Percentiles rank a stretch among this genome's conserved stretches.
phyloP scores from a whole-genome alignment of 2,113 vertebrate species.

The Onychorhynchus coronatus region DNA sequence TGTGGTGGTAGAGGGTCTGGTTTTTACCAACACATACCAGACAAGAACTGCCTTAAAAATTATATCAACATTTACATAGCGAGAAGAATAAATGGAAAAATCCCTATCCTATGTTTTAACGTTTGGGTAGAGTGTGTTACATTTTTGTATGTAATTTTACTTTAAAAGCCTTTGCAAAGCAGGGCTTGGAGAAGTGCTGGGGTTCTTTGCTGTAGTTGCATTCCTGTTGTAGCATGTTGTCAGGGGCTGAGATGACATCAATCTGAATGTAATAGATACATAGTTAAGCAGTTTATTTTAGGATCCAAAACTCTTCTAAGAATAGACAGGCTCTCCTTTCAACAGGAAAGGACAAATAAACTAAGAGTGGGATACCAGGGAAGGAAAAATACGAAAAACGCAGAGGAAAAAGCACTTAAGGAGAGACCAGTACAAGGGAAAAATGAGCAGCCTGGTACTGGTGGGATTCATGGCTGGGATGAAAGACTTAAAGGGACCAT shows the following conservation, averaged over 20 bases:
- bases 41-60: not conserved
- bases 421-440: not conserved
- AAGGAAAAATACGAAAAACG: not conserved
- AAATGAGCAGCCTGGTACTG: not conserved
- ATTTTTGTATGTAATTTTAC: not conserved
- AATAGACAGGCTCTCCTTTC: conserved; percentile 49
- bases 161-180: not conserved
- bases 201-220: not conserved
- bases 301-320: conserved; percentile 24
- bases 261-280: conserved; percentile 61
- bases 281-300: conserved; percentile 64
- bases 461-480: not conserved
- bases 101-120: not conserved
- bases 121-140: not conserved
- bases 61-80: not conserved
- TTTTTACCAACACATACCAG: not conserved
- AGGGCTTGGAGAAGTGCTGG: not conserved
- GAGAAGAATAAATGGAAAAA: not conserved
- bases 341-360: conserved; percentile 47
- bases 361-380: not conserved
- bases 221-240: conserved; percentile 16
- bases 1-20: not conserved
- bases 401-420: not conserved
- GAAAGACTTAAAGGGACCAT: not conserved
- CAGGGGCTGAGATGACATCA: conserved; percentile 30